Evolutionary conservation across 1,140 invertebrate species (phyloP).

Genomic region (Portunus trituberculatus): DNA sequence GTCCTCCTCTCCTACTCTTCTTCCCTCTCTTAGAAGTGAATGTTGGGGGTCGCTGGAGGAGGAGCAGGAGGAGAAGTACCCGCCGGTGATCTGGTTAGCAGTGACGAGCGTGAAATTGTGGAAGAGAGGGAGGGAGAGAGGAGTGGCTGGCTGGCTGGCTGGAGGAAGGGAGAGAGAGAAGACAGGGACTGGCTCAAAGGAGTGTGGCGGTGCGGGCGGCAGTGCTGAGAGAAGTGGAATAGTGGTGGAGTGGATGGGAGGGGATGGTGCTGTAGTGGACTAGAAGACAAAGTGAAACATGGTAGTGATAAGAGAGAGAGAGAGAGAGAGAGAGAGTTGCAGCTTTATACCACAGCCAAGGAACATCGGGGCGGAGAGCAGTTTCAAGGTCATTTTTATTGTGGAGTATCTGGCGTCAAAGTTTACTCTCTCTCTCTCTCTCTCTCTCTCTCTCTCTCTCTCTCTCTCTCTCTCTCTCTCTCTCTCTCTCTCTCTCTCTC

Average conservation of each 20-base stretch:
- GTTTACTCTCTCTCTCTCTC: conserved; percentile 5
- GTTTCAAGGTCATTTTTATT: not conserved
- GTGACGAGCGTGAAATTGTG: conserved; percentile 65
- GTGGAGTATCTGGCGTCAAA: not conserved
- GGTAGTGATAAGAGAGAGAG: not conserved
- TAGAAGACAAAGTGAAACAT: conserved; percentile 7
- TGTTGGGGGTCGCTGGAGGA: not conserved
- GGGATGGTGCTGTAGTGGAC: not conserved
- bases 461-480: conserved; percentile 46
- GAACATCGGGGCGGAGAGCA: not conserved
- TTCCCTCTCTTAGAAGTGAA: conserved; percentile 12
- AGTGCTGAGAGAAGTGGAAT: not conserved
- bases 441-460: conserved; percentile 52
- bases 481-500: conserved; percentile 46
- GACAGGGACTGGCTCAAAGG: not conserved
- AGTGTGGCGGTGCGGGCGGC: not conserved
- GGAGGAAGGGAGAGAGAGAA: not conserved
- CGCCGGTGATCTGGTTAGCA: conserved; percentile 60
- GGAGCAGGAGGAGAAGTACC: not conserved
- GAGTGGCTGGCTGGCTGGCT: too few species aligned
- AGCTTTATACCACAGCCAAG: too few species aligned
- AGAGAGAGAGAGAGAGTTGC: conserved; percentile 5
- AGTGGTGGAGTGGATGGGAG: not conserved
- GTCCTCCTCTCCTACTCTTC: not conserved
- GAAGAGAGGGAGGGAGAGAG: not conserved